Base-by-base conservation (phyloP, 2,888 invertebrate genomes). In the Tyria jacobaeae region DNA sequence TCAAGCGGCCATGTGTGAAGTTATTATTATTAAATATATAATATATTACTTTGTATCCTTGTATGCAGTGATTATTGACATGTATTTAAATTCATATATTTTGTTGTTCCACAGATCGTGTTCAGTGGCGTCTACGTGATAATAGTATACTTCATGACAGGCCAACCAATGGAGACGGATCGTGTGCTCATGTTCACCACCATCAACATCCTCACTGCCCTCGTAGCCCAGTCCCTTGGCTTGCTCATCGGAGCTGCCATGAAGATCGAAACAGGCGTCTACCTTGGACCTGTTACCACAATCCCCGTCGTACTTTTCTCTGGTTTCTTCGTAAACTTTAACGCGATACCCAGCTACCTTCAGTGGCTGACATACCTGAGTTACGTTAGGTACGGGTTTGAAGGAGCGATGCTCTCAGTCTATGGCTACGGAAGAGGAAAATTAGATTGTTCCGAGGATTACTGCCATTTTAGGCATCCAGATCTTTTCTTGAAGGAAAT, bases 111-210 rank as follows among this genome's bases (percentile, higher is more conserved):
- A 4, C 95, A 98, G 98, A 96, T 98, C 67, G 94, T 98, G 65
- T 97, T 98, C 88, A 97, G 98, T 57, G 96, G 97, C 61, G 96
- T 98, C 35, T 98, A 98, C 88, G 96, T 97, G 61, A 95, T 97
- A 78, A 98, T 99, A 75, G 98, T 99, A 14, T 99, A 99, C 92
- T 98, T 98, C 92, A 97, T 99, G 96, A 99, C 99, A 31, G 97
- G 97, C 10, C 99, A 99, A 88, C 99, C 99, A n/a, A 95, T 97
- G 92, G 98, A 99, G 82, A 94, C 96, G 58, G 95, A 96, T 64
- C 95, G 99, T 57, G 97, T 97, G 83, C 92, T 96, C 44, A 97
- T 97, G 96, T 97, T 97, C 79, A 94, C 97, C 9, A 95, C 96
- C 15, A 94, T 94, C 66, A 94, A 94, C 84, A 97, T 98, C 66